Conservation (phyloP, 2,888 invertebrate genomes). For the Corythucha ciliata region DNA sequence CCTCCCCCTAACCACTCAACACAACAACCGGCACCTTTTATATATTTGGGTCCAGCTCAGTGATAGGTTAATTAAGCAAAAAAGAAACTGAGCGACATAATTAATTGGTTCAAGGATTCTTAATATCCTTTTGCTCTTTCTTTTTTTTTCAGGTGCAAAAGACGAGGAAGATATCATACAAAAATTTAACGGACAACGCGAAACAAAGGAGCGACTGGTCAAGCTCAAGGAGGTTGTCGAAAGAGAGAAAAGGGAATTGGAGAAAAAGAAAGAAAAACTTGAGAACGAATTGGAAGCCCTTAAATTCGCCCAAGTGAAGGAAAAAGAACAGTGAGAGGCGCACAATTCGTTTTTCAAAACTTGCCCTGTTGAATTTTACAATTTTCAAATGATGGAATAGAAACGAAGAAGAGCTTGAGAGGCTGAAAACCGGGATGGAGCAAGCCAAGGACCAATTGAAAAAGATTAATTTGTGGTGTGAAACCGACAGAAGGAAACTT, state of each 20-base stretch:
- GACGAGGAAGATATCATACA: conserved; percentile 64
- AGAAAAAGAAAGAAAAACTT: conserved; percentile 55
- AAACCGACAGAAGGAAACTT: too few relatives aligned
- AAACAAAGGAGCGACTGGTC: conserved; percentile 59
- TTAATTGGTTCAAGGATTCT: too few relatives aligned
- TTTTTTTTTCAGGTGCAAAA: conserved; percentile 62
- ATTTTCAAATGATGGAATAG: conserved; percentile 43
- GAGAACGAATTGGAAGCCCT: conserved; percentile 61
- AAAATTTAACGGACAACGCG: conserved; percentile 61
- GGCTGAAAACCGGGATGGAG: conserved; percentile 35
- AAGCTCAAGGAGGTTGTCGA: conserved; percentile 63
- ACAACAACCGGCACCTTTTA: too few relatives aligned
- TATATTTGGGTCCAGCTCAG: too few relatives aligned
- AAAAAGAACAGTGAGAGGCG: conserved; percentile 63
- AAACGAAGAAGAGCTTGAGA: conserved; percentile 58
- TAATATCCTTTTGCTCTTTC: too few relatives aligned
- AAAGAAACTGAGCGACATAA: too few relatives aligned
- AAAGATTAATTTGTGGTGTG: too few relatives aligned
- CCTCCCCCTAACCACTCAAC: too few relatives aligned
- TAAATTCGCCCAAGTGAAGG: conserved; percentile 70
- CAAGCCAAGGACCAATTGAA: conserved; percentile 42
- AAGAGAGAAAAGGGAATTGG: conserved; percentile 60
- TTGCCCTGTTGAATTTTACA: background rate
- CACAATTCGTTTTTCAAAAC: background rate
- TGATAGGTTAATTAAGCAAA: too few relatives aligned